Conservation (phyloP, 1,140 invertebrate species). For the Euura saliciscinereae region DNA sequence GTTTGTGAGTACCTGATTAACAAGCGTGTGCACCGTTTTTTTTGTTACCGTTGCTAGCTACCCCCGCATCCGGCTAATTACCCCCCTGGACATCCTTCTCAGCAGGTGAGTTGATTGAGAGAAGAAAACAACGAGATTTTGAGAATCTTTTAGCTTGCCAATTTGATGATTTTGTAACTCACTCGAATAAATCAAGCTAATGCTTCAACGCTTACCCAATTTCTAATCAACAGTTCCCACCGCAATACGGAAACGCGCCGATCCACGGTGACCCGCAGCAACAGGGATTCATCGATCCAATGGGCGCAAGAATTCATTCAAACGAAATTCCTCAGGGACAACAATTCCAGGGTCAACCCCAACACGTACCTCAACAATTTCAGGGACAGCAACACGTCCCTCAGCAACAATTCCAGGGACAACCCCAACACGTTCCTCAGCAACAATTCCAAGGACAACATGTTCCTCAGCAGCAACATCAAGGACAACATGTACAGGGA, state of each 20-base stretch:
- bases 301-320: conserved; percentile 16
- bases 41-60: conserved; percentile 42
- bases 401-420: conserved; percentile 17
- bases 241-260: conserved; percentile 15
- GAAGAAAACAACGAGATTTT: background rate
- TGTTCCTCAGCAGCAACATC: conserved; percentile 27
- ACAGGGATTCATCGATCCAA: conserved; percentile 21
- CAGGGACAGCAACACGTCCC: conserved; percentile 7
- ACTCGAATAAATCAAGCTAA: too few relatives aligned
- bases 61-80: conserved; percentile 33
- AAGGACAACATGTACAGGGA: conserved; percentile 16
- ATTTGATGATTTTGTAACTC: too few relatives aligned
- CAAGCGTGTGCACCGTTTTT: conserved; percentile 43
- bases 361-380: conserved; percentile 15
- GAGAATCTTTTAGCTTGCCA: too few relatives aligned
- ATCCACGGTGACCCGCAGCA: conserved; percentile 26
- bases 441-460: conserved; percentile 29
- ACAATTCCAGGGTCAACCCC: conserved; percentile 19
- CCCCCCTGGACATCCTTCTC: conserved; percentile 19
- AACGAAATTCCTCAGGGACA: conserved; percentile 17
- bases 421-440: conserved; percentile 11
- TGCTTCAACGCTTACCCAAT: background rate
- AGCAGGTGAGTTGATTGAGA: conserved; percentile 30
- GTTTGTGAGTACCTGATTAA: conserved; percentile 5
- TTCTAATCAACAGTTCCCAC: conserved; percentile 11